Base-by-base conservation (phyloP, 2,113 vertebrate species). In the Percina caprodes region DNA sequence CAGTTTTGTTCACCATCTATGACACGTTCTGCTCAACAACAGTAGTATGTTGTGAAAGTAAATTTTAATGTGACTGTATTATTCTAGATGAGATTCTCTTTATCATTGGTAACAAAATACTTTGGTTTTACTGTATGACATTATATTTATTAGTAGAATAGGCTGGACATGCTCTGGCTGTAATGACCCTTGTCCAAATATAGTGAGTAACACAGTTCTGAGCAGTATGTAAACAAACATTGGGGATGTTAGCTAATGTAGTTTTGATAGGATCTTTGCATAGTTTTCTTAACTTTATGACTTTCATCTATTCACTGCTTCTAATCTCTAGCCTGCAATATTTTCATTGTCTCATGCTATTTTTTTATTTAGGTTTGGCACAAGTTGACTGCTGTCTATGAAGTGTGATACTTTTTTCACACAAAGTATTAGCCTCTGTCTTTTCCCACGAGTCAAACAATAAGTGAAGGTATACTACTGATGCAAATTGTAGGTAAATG, bases 271-370 rank as follows among this genome's bases (percentile, higher is more conserved):
- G 63, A 84, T 91, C 77, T 81, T 70, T 78, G 70, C 73, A 79
- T 60, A 61, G 67, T 54, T 68, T 72, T 39, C 30, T 79, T 60
- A 78, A 77, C 61, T 82, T 84, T 63, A 86, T 82, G 56, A 78
- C 71, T 89, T 85, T 86, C 80, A 86, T 88, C 77, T 77, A n/a
- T 84, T 86, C 77, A 69, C 63, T 70, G 52, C 49, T 82, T 80
- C 72, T 62, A 79, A 80, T 84, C 85, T 86, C 18, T 54, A 65
- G n/a, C 59, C 71, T 58, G 84, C 84, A 80, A 79, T 58, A 77
- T 77, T 86, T 91, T 84, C 80, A 88, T 86, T 84, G 83, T 84
- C 74, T 73, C 73, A 56, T 71, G 79, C 69, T 88, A 75, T 68
- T 89, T 89, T 89, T 83, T 86, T 65, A 75, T 86, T 84, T 58